phyloP scores from a whole-genome alignment of 2,888 invertebrate species.

The Scaeva pyrastri region DNA sequence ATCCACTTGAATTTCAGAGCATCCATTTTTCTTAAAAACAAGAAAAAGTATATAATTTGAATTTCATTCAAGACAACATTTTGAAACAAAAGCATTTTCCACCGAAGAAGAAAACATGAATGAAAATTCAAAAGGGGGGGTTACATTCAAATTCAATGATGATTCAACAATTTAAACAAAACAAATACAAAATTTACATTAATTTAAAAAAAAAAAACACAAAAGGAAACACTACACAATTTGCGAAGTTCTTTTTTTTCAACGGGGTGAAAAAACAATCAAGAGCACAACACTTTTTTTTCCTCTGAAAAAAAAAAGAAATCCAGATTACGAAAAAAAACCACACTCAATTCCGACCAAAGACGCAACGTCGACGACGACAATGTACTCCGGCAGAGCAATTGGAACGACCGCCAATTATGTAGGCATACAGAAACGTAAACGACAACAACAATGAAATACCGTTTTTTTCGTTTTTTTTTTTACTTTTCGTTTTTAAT shows the following conservation, averaged over 20 bases:
- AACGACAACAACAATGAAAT: slow-evolving; percentile 5
- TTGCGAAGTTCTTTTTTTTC: not conserved
- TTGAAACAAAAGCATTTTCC: no score
- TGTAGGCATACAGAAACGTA: not conserved
- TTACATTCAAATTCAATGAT: slow-evolving; percentile 20
- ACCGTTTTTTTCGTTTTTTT: slow-evolving; percentile 6
- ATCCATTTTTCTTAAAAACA: slow-evolving; percentile 16
- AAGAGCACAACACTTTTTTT: slow-evolving; percentile 17
- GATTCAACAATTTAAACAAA: slow-evolving; percentile 40
- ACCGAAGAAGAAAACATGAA: not conserved
- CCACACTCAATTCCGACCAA: slow-evolving; percentile 15
- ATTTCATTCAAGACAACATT: no score
- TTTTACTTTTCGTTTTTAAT: slow-evolving; percentile 12
- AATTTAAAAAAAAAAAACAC: slow-evolving; percentile 44
- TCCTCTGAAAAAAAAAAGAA: not conserved
- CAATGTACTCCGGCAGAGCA: slow-evolving; percentile 1
- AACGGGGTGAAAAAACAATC: not conserved
- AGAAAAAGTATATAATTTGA: no score
- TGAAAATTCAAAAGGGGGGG: not conserved
- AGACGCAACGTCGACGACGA: slow-evolving; percentile 15
- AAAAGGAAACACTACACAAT: slow-evolving; percentile 47
- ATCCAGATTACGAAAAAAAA: not conserved
- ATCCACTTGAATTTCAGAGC: slow-evolving; percentile 58
- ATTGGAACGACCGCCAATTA: slow-evolving; percentile 23
- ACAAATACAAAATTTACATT: slow-evolving; percentile 49